Percentiles rank a stretch among this genome's conserved stretches.
phyloP scores from a whole-genome alignment of 2,113 vertebrate genomes.

The Platysteira castanea region DNA sequence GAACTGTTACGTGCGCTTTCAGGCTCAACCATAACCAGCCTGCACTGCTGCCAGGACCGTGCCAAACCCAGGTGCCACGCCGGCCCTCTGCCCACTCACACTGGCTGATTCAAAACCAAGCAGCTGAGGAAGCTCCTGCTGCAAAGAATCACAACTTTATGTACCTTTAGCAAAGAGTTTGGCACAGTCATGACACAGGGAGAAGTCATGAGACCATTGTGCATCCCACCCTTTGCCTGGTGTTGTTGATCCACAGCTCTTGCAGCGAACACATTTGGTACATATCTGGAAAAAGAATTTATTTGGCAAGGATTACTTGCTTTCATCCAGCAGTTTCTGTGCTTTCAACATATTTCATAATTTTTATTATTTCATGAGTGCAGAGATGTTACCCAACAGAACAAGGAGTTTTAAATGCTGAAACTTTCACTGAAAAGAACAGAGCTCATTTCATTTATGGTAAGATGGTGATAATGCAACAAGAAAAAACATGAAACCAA shows the following conservation, averaged over 20 bases:
- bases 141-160: background rate
- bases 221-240: conserved; percentile 97
- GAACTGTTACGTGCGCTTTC: background rate
- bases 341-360: background rate
- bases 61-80: background rate
- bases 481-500: background rate
- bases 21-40: background rate
- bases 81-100: background rate
- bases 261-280: conserved; percentile 95
- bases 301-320: background rate
- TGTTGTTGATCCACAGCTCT: conserved; percentile 95
- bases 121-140: background rate
- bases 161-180: conserved; percentile 97
- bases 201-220: conserved; percentile 99
- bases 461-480: background rate
- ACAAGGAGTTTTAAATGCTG: background rate
- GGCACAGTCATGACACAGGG: conserved; percentile 97
- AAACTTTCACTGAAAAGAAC: background rate
- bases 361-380: background rate
- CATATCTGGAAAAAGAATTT: conserved; percentile 81
- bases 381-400: background rate
- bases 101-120: background rate
- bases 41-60: rapidly evolving
- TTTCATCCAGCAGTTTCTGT: background rate
- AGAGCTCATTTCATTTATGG: background rate